Conservation (phyloP, 1,140 invertebrate species). For the Drosophila lini region DNA sequence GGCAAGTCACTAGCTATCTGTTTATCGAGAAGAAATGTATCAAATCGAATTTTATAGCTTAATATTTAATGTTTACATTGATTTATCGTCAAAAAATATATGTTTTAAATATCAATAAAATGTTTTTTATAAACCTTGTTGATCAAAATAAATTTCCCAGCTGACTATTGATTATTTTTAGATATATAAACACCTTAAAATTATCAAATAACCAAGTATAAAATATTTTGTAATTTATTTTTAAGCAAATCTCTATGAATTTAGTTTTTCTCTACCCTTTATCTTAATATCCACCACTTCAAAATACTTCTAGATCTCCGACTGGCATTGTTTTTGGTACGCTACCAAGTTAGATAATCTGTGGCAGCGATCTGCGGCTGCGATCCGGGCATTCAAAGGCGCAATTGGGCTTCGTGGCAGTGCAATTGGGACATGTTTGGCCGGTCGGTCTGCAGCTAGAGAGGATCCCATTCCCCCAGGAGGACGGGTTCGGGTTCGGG, state of each 20-base stretch:
- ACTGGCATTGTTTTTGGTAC: background rate
- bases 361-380: constrained; percentile 20
- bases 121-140: background rate
- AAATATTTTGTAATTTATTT: background rate
- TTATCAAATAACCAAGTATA: background rate
- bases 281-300: background rate
- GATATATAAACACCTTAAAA: no score
- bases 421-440: constrained; percentile 50
- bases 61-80: no score
- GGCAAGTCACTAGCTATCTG: background rate
- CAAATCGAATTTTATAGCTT: background rate
- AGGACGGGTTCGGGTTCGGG: background rate
- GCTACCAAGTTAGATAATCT: constrained; percentile 39
- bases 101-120: background rate
- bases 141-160: no score
- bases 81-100: background rate
- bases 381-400: constrained; percentile 24
- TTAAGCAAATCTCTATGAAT: background rate
- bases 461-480: constrained; percentile 5
- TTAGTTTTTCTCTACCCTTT: no score
- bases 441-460: constrained; percentile 22
- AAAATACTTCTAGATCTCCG: background rate
- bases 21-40: background rate
- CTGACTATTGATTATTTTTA: background rate
- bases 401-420: constrained; percentile 23